A percentile compares a stretch with the other conserved stretches of the same genome.
Evolutionary conservation across 1,140 invertebrate species (phyloP).

Genomic region (Pogonus chalceus): DNA sequence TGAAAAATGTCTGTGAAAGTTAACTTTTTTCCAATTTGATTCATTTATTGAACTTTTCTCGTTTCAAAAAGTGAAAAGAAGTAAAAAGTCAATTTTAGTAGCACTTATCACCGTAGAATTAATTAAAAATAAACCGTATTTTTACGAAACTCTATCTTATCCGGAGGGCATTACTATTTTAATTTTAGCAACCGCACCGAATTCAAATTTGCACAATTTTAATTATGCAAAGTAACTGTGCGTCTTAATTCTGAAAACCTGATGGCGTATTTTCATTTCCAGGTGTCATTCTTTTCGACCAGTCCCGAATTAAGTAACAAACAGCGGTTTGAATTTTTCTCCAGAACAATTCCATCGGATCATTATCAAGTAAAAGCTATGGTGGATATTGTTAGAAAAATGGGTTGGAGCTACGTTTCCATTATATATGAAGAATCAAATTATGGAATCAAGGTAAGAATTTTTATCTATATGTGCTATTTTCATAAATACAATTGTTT

Average conservation of each 20-base stretch:
- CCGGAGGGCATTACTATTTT: not conserved
- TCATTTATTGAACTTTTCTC: slow-evolving; percentile 1
- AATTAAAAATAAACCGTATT: not conserved
- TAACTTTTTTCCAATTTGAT: too few species aligned
- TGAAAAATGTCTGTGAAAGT: too few species aligned
- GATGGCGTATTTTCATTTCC: slow-evolving; percentile 33
- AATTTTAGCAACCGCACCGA: not conserved
- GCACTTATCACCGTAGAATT: not conserved
- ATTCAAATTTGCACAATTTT: slow-evolving; percentile 4
- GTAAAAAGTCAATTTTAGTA: not conserved
- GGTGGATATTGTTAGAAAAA: slow-evolving; percentile 80
- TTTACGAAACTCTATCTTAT: not conserved
- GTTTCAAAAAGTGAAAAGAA: not conserved
- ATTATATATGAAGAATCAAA: slow-evolving; percentile 95
- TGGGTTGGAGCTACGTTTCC: slow-evolving; percentile 90
- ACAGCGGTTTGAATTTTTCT: slow-evolving; percentile 90
- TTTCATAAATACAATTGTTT: not conserved
- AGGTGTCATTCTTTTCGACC: slow-evolving; percentile 95
- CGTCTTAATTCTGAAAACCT: not conserved
- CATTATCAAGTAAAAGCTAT: slow-evolving; percentile 91
- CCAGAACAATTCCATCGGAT: slow-evolving; percentile 89
- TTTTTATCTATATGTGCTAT: too few species aligned
- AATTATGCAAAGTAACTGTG: slow-evolving; percentile 3
- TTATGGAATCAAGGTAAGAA: slow-evolving; percentile 89
- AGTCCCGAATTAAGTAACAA: slow-evolving; percentile 91